Evolutionary conservation across 2,113 vertebrate species (phyloP), one percentile per base, ranked within the genome.

Genomic region (Ochotona princeps): DNA sequence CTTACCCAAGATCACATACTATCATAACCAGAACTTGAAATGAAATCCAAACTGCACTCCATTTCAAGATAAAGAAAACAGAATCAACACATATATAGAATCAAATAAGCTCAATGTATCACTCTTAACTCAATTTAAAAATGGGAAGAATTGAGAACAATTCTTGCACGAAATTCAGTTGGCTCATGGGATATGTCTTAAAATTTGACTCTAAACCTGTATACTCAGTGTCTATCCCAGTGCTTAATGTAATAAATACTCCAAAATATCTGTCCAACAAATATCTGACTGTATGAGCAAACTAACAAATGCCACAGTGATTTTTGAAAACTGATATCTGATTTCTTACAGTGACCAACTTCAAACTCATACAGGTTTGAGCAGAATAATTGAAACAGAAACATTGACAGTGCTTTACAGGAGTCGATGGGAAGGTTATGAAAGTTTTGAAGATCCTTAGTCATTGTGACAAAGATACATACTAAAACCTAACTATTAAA

Each of bases 381-480:
- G 75, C 21, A 96, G 35, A 94, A 90, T 93, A 85, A 93, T 90
- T 70, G 60, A 89, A 94, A 92, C 10, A 78, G 32, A 93, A 89
- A 74, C 35, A 87, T 11, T 78, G 89, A 83, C 0, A 0, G 25
- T 7, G 14, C 61, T 80, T 92, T 89, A 80, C 3, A 92, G 38
- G 13, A 74, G 30, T 72, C 17, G 80, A 65, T 35, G 57, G 10
- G 30, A 84, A 94, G 51, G 11, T 15, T 54, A 57, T 73, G 25
- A 14, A 93, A 81, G 49, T 78, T 91, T n/a, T 94, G 69, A 91
- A 81, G 38, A 91, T 49, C 9, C 32, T 84, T 65, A 86, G 76
- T 87, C 38, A 87, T 94, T 51, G 83, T 80, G 17, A 88, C 66
- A 93, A 94, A 83, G 66, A 94, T 80, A 94, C 95, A 86, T 26